phyloP scores from a whole-genome alignment of 2,888 invertebrate species.

The Proisotoma minuta region DNA sequence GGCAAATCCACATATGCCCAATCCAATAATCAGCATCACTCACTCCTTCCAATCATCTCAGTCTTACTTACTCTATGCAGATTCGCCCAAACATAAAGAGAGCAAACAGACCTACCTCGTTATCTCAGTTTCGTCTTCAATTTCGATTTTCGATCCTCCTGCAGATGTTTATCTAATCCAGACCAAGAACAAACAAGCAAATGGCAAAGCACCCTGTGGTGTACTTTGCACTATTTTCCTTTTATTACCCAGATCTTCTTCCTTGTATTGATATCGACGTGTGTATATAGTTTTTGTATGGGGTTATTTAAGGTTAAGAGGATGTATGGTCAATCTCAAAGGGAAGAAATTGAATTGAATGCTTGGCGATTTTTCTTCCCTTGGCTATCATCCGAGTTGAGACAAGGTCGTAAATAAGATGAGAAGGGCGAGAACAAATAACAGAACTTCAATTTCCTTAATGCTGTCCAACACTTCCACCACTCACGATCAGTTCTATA shows the following conservation, averaged over 20 bases:
- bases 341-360: neutral
- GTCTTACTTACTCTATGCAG: neutral
- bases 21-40: neutral
- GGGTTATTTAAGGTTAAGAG: neutral
- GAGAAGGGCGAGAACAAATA: neutral
- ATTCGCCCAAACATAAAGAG: neutral
- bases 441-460: conserved; percentile 2
- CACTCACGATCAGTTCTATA: neutral
- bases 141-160: neutral
- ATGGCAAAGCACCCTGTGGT: too few relatives aligned
- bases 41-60: neutral
- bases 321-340: conserved; percentile 2
- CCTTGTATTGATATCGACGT: neutral
- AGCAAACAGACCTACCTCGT: neutral
- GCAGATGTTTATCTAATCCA: conserved; percentile 1
- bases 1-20: neutral
- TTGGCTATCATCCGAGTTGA: neutral
- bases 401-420: conserved; percentile 1
- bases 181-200: too few relatives aligned
- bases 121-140: conserved; percentile 1
- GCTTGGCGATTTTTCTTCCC: neutral
- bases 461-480: neutral
- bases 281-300: neutral
- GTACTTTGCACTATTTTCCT: too few relatives aligned
- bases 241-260: too few relatives aligned